A percentile compares a stretch with the other conserved stretches of the same genome.
Conservation (phyloP, 2,888 invertebrate genomes). For the Troides aeacus region DNA sequence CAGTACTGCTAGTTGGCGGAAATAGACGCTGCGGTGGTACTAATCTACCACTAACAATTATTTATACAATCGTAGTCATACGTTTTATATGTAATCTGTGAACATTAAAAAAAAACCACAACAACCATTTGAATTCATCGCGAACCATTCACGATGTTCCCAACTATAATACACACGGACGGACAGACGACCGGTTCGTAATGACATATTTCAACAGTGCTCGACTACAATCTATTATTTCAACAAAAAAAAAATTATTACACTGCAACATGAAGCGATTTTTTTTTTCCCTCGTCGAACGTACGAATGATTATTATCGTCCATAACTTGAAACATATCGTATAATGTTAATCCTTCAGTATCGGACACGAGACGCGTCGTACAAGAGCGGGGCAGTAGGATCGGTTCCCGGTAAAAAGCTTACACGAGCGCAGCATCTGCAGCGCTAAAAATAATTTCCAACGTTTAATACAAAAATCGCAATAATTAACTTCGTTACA, state of each 20-base stretch:
- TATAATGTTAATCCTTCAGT: constrained; percentile 32
- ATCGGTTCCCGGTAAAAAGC: constrained; percentile 66
- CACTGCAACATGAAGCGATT: background rate
- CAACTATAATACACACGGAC: constrained; percentile 3
- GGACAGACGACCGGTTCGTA: constrained; percentile 18
- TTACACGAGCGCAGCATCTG: constrained; percentile 53
- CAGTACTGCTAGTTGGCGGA: too few relatives aligned
- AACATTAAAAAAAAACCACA: background rate
- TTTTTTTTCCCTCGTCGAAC: constrained; percentile 9
- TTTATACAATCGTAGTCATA: background rate
- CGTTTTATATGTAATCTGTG: background rate
- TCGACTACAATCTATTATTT: constrained; percentile 15
- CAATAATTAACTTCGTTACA: constrained; percentile 80
- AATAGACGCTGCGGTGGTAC: too few relatives aligned
- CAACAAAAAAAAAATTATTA: constrained; percentile 1
- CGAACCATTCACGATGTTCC: constrained; percentile 1
- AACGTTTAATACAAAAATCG: constrained; percentile 80
- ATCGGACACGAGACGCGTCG: constrained; percentile 44
- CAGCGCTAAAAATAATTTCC: constrained; percentile 77
- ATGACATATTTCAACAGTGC: constrained; percentile 19
- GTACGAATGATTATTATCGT: constrained; percentile 21
- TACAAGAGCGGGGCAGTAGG: constrained; percentile 41
- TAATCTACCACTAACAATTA: background rate
- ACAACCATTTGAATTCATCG: background rate
- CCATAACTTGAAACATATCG: constrained; percentile 27